Percentiles rank a stretch among this genome's conserved stretches.
Conservation (phyloP, 2,113 vertebrate genomes). For the Pungitius pungitius region DNA sequence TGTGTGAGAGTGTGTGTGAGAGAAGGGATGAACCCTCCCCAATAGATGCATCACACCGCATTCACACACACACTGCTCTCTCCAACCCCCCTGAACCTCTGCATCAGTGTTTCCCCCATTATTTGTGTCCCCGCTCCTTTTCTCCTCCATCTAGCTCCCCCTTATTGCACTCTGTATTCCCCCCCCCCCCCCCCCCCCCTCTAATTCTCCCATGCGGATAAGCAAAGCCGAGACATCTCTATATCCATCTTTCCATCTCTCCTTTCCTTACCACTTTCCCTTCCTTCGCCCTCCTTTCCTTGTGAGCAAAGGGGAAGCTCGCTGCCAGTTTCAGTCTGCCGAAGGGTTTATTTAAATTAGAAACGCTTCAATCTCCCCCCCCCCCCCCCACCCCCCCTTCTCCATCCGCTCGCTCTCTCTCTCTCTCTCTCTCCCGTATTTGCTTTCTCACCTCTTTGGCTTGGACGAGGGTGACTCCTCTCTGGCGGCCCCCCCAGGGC, state of each 20-base stretch:
- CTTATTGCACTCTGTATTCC: constrained; percentile 65
- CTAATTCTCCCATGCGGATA: constrained; percentile 73
- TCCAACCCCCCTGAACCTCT: constrained; percentile 57
- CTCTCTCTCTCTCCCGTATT: constrained; percentile 33
- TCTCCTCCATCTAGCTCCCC: constrained; percentile 59
- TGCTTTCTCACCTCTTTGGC: constrained; percentile 65
- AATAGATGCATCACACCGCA: constrained; percentile 58
- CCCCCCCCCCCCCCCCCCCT: constrained; percentile 55
- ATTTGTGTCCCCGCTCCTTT: constrained; percentile 64
- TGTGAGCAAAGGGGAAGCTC: constrained; percentile 80
- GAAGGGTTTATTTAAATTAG: constrained; percentile 88
- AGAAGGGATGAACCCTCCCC: constrained; percentile 60
- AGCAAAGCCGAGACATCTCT: constrained; percentile 80
- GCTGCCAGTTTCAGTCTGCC: constrained; percentile 86
- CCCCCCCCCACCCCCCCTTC: constrained; percentile 32
- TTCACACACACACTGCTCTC: constrained; percentile 62
- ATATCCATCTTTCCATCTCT: constrained; percentile 76
- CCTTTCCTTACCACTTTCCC: constrained; percentile 67
- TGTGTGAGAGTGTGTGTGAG: constrained; percentile 31
- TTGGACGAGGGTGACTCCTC: constrained; percentile 67
- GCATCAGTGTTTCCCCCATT: constrained; percentile 65
- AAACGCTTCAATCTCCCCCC: constrained; percentile 81
- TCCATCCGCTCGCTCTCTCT: constrained; percentile 24
- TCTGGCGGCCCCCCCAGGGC: constrained; percentile 70
- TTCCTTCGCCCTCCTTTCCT: constrained; percentile 72